Evolutionary conservation across 2,888 invertebrate species (phyloP).

Genomic region (Carpatolechia fugitivella): DNA sequence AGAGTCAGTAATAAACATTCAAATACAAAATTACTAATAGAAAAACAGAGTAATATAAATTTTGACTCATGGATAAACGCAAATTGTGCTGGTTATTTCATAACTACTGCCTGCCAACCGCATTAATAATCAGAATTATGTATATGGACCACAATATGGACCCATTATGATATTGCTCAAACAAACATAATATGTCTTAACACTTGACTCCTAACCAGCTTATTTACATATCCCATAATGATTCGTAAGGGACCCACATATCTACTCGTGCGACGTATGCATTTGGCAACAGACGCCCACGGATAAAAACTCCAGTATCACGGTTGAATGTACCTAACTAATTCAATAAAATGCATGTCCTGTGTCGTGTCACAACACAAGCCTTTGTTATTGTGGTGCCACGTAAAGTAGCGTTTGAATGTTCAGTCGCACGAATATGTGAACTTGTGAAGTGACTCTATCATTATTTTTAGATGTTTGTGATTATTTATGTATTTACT

Average conservation of each 20-base stretch:
- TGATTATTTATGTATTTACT: not conserved
- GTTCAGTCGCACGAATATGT: slow-evolving; percentile 6
- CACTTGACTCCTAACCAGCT: slow-evolving; percentile 29
- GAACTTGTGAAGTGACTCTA: slow-evolving; percentile 6
- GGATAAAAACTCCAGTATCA: slow-evolving; percentile 7
- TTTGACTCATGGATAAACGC: too few relatives aligned
- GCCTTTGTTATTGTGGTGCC: not conserved
- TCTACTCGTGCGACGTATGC: too few relatives aligned
- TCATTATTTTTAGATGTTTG: not conserved
- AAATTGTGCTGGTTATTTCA: too few relatives aligned
- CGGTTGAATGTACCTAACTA: not conserved
- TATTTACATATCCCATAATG: slow-evolving; percentile 36
- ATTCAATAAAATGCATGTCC: slow-evolving; percentile 42
- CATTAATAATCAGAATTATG: slow-evolving; percentile 27
- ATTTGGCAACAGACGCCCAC: slow-evolving; percentile 51
- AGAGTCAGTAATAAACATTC: too few relatives aligned
- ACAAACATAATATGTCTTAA: slow-evolving; percentile 35
- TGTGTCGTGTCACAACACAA: slow-evolving; percentile 23
- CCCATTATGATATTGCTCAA: slow-evolving; percentile 26
- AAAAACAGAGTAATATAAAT: too few relatives aligned
- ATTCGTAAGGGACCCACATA: slow-evolving; percentile 23
- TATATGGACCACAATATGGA: slow-evolving; percentile 36
- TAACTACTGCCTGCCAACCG: not conserved
- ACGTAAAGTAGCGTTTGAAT: not conserved
- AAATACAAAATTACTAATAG: too few relatives aligned